Base-by-base conservation (phyloP, 1,140 invertebrate species). In the Coptotermes formosanus region DNA sequence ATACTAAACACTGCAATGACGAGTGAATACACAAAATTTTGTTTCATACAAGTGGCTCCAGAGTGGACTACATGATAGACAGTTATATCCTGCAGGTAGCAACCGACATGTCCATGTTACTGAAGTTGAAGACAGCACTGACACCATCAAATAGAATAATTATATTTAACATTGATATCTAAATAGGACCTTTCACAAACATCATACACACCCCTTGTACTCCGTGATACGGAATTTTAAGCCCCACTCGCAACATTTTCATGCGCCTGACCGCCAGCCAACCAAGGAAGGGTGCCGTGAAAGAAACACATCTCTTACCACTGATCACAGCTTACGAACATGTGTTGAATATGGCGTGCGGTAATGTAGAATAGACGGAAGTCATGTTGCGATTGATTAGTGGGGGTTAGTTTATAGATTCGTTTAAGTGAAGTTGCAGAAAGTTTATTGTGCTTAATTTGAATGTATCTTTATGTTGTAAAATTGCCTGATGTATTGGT, bases 191-290 rank as follows among this genome's bases (percentile, higher is more conserved):
- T 83, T 83, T 83, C 12, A 83, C 3, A 44, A 43, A 45, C 44
- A 45, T 43, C 21, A 81, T 90, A 89, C 89, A 75, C 89, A 91
- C 90, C 89, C 89, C 89, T 88, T 89, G 90, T 86, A 91, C 86
- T 87, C 90, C 89, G 88, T 91, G 91, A 88, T 89, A 91, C 89
- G 91, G 89, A 88, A 91, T 91, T 91, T 92, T 92, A 88, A 91
- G 89, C 88, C 91, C 90, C 88, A 91, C 89, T 90, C 91, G 90
- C 86, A 91, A 90, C 91, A 92, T 92, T 91, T 90, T 88, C 88
- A 88, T 87, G 88, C 88, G 89, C 90, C 89, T 89, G 89, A 89
- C 87, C 88, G 88, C 86, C 89, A 89, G 89, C 88, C 89, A 87
- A 87, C 87, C 87, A 69, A 86, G 43, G 59, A 83, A 88, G 89